Percentiles rank a stretch among this genome's conserved stretches.
Evolutionary conservation across 2,113 vertebrate species (phyloP).

Genomic region (Thalassoma bifasciatum): DNA sequence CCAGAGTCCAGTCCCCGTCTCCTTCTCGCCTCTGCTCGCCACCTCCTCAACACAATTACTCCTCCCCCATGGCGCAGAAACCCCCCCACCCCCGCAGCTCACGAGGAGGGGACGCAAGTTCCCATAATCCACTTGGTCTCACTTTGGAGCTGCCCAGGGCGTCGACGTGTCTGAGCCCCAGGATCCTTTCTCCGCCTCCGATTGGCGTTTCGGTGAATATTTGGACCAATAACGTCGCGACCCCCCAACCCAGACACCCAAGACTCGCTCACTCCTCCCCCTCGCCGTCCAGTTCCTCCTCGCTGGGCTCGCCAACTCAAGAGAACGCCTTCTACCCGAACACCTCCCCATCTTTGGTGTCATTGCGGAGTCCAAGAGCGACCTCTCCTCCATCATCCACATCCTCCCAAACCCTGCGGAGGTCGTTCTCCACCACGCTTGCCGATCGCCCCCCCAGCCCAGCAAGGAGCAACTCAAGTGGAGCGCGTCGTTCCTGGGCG

Average conservation of each 20-base stretch:
- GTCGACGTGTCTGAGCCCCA: conserved; percentile 67
- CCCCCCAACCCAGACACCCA: conserved; percentile 73
- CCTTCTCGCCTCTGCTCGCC: conserved; percentile 78
- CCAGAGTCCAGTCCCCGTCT: conserved; percentile 82
- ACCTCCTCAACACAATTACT: conserved; percentile 64
- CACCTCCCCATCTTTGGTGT: conserved; percentile 35
- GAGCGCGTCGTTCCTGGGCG: conserved; percentile 50
- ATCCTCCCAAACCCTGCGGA: conserved; percentile 44
- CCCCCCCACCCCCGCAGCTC: conserved; percentile 73
- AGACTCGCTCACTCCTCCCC: conserved; percentile 36
- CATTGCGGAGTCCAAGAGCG: conserved; percentile 24
- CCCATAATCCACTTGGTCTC: conserved; percentile 74
- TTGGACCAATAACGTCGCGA: conserved; percentile 70
- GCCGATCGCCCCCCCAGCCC: conserved; percentile 65
- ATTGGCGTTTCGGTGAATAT: conserved; percentile 77
- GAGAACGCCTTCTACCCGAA: conserved; percentile 12
- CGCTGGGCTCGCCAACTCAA: conserved; percentile 44
- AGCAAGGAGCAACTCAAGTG: conserved; percentile 17
- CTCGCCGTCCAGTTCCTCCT: conserved; percentile 32
- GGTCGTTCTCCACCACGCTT: conserved; percentile 60
- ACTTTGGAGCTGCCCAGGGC: conserved; percentile 69
- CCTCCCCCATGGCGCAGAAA: conserved; percentile 70
- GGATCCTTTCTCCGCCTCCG: conserved; percentile 77
- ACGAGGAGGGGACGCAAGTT: conserved; percentile 25
- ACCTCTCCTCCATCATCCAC: conserved; percentile 48